A percentile compares a stretch with the other conserved stretches of the same genome.
Conservation (phyloP, 2,888 invertebrate genomes). For the Eustalomyia histrio region DNA sequence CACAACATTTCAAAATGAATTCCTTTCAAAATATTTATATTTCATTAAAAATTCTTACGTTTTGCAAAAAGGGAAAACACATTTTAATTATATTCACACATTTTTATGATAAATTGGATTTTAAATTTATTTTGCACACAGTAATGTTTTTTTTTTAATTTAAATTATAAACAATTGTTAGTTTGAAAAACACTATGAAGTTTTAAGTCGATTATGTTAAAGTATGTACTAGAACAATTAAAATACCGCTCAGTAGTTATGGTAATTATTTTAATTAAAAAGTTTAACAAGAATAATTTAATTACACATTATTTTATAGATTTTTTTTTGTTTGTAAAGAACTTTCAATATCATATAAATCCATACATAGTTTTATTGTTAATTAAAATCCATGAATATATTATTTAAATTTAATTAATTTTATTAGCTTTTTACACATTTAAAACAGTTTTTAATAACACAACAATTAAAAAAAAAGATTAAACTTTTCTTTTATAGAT, state of each 20-base stretch:
- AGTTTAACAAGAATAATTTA: background rate
- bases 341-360: background rate
- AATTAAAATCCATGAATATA: too few relatives aligned
- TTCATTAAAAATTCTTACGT: background rate
- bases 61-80: background rate
- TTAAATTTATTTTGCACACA: background rate
- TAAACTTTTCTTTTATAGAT: too few relatives aligned
- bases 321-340: background rate
- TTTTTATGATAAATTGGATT: too few relatives aligned
- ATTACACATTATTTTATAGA: background rate
- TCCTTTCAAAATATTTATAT: background rate
- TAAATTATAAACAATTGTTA: too few relatives aligned
- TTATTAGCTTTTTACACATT: too few relatives aligned
- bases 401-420: too few relatives aligned
- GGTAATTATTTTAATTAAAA: background rate
- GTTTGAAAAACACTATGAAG: background rate
- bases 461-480: too few relatives aligned
- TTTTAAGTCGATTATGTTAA: background rate
- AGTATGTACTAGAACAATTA: background rate
- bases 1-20: too few relatives aligned
- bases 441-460: too few relatives aligned
- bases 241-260: background rate
- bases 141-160: too few relatives aligned
- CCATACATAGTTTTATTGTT: background rate
- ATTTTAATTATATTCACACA: background rate